Conservation (phyloP, 2,113 vertebrate species). For the Chloroceryle aenea region DNA sequence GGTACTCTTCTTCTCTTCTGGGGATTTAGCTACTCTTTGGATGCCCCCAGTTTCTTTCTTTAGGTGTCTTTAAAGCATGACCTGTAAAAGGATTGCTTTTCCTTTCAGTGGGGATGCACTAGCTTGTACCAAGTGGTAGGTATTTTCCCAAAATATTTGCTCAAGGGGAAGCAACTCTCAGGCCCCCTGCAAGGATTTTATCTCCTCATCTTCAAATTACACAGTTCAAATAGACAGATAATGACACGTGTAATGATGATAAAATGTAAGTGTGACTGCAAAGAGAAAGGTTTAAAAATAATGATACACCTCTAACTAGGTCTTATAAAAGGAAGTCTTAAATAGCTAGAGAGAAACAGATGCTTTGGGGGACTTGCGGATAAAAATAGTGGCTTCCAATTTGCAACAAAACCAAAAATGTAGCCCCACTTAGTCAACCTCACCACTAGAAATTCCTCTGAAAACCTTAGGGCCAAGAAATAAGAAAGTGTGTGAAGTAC, state of each 20-base stretch:
- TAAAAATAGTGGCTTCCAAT: conserved; percentile 57
- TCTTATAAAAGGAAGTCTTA: conserved; percentile 40
- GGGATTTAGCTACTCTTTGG: background rate
- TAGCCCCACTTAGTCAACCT: background rate
- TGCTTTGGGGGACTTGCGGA: conserved; percentile 53
- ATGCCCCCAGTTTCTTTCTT: background rate
- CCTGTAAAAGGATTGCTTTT: background rate
- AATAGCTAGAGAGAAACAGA: conserved; percentile 57
- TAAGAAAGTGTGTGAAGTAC: background rate
- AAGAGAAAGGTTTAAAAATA: conserved; percentile 51
- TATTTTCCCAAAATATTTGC: conserved; percentile 23
- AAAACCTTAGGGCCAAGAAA: background rate
- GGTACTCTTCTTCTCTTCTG: background rate
- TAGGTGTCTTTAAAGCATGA: background rate
- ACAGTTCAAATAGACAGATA: background rate
- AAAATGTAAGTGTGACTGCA: conserved; percentile 15
- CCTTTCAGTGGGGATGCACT: background rate
- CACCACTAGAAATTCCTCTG: background rate
- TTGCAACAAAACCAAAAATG: conserved; percentile 48
- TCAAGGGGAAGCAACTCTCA: background rate
- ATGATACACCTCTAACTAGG: conserved; percentile 48
- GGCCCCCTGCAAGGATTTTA: conserved; percentile 18
- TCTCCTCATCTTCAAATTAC: conserved; percentile 12
- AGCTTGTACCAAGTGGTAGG: background rate
- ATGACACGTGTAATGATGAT: conserved; percentile 24